These are phyloP conservation scores for Myanophis thanlyinensis DNA, from an alignment of 2,113 vertebrate genomes.

Conservation along the genomic window DNA sequence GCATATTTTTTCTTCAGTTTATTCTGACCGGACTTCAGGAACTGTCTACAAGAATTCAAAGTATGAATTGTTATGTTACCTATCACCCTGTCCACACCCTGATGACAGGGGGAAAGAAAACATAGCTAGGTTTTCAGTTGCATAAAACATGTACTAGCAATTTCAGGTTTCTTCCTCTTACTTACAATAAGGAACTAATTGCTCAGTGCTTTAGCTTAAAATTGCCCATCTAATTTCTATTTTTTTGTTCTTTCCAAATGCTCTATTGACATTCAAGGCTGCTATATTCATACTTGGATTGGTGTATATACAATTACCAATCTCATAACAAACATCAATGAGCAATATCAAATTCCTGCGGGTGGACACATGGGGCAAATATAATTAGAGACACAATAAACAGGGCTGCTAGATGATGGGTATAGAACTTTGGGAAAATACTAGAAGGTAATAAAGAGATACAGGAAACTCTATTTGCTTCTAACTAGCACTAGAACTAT, in stretches of 20 bases:
- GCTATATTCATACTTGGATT: slow-evolving; percentile 1
- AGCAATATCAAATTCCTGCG: neutral
- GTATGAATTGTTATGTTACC: neutral
- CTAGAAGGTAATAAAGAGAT: neutral
- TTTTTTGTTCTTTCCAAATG: neutral
- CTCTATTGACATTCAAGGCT: neutral
- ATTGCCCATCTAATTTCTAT: neutral
- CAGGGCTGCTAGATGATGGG: neutral
- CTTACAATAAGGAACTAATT: neutral
- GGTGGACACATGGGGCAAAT: neutral
- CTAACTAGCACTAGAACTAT: neutral
- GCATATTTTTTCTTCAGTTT: neutral
- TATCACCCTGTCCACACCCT: neutral
- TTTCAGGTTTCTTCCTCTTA: neutral
- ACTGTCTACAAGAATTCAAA: neutral
- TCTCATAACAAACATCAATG: neutral
- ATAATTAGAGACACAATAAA: neutral
- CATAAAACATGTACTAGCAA: neutral
- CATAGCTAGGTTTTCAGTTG: neutral
- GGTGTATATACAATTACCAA: neutral
- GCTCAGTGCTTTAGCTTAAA: neutral
- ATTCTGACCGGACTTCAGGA: neutral
- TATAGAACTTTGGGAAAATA: neutral
- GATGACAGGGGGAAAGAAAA: neutral
- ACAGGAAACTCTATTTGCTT: neutral